These are phyloP conservation scores for Aldabrachelys gigantea DNA, from an alignment of 2,113 vertebrate species.

Conservation along the genomic window DNA sequence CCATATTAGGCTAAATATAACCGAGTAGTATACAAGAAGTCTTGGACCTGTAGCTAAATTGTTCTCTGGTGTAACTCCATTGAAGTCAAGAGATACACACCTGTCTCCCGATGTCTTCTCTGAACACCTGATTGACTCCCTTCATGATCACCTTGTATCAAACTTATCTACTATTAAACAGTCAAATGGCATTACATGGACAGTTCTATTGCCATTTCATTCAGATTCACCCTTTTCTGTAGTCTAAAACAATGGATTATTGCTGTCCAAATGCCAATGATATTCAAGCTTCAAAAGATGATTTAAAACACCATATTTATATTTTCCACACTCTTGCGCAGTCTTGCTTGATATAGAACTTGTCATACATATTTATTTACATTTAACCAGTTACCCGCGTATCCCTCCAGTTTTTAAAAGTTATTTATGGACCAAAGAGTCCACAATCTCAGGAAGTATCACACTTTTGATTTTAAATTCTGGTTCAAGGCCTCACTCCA, in stretches of 20 bases:
- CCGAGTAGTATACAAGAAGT: not conserved
- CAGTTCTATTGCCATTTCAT: not conserved
- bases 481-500: not conserved
- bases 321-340: accelerated
- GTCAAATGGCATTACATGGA: not conserved
- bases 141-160: not conserved
- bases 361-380: accelerated
- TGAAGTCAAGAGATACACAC: not conserved
- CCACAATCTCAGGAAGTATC: not conserved
- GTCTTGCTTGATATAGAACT: not conserved
- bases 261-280: not conserved
- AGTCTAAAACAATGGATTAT: accelerated
- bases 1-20: accelerated
- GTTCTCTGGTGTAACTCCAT: accelerated
- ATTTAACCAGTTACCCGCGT: not conserved
- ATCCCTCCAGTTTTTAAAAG: not conserved
- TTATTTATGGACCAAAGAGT: not conserved
- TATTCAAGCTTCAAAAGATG: not conserved
- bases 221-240: not conserved
- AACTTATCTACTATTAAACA: not conserved
- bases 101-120: accelerated
- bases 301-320: accelerated
- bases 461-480: constrained; percentile 7
- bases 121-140: not conserved
- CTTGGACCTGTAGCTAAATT: not conserved